Evolutionary conservation across 2,888 invertebrate genomes (phyloP).

Genomic region (Megamerina dolium): DNA sequence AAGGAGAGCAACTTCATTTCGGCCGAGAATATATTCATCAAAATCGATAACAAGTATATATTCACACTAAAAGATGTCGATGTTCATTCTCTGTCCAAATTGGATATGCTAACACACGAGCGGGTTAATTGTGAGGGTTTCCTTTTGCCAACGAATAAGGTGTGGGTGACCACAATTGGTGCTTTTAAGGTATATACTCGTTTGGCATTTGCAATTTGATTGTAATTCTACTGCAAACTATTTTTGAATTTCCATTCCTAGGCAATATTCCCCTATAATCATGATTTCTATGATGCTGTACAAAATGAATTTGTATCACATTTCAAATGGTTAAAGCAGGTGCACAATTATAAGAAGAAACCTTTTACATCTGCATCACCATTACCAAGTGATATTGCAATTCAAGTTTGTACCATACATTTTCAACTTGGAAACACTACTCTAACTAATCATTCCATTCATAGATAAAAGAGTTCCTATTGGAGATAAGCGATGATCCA

Average conservation of each 20-base stretch:
- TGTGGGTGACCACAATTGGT: constrained; percentile 49
- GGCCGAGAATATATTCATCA: constrained; percentile 47
- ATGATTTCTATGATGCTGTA: constrained; percentile 80
- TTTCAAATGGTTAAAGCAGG: constrained; percentile 87
- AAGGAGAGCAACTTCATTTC: constrained; percentile 44
- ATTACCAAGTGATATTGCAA: constrained; percentile 81
- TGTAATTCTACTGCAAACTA: neutral
- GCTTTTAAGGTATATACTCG: constrained; percentile 35
- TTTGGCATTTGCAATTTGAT: neutral
- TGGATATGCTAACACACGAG: constrained; percentile 63
- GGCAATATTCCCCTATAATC: constrained; percentile 78
- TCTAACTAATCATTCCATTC: neutral
- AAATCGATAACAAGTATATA: constrained; percentile 66
- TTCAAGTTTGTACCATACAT: constrained; percentile 65
- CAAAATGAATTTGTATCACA: constrained; percentile 85
- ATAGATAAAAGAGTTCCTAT: constrained; percentile 75
- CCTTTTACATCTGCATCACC: constrained; percentile 64
- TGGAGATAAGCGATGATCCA: constrained; percentile 96
- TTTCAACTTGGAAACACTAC: constrained; percentile 1
- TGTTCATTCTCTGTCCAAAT: constrained; percentile 57
- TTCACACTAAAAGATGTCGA: constrained; percentile 65
- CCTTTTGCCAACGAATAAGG: constrained; percentile 64
- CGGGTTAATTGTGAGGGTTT: constrained; percentile 71
- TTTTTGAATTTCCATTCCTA: no score
- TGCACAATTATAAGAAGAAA: constrained; percentile 66